These are phyloP conservation scores for Trinectes maculatus DNA, from an alignment of 2,113 vertebrate genomes.

Conservation along the genomic window DNA sequence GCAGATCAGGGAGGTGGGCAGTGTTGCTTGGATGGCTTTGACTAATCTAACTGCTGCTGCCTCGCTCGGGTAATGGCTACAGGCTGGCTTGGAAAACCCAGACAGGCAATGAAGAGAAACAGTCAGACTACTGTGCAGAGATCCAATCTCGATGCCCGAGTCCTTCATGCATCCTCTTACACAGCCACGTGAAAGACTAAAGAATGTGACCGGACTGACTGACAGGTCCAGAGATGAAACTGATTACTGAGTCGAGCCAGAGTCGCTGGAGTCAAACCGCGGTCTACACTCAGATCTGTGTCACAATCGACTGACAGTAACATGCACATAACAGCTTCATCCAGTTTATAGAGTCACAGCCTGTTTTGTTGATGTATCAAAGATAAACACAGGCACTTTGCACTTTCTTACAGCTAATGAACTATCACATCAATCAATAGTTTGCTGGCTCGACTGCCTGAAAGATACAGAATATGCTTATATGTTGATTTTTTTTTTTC, in stretches of 20 bases:
- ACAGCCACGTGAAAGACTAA: slow-evolving; percentile 29
- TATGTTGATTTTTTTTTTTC: too few species aligned
- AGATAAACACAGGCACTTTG: slow-evolving; percentile 1
- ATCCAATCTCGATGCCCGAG: slow-evolving; percentile 20
- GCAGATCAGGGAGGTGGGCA: slow-evolving; percentile 62
- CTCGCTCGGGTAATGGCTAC: slow-evolving; percentile 48
- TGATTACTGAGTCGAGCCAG: slow-evolving; percentile 53
- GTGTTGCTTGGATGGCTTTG: slow-evolving; percentile 60
- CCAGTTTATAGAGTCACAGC: slow-evolving; percentile 5
- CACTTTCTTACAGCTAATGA: background rate
- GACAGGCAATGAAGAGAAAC: slow-evolving; percentile 41
- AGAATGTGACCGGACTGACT: slow-evolving; percentile 39
- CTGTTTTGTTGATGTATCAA: background rate
- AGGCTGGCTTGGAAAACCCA: slow-evolving; percentile 44
- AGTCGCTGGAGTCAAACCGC: slow-evolving; percentile 32
- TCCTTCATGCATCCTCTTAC: slow-evolving; percentile 30
- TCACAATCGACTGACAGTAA: slow-evolving; percentile 1
- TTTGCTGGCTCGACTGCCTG: too few species aligned
- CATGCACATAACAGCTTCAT: slow-evolving; percentile 42
- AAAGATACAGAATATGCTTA: too few species aligned
- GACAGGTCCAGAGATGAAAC: slow-evolving; percentile 58
- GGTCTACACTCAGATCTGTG: slow-evolving; percentile 19
- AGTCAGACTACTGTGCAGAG: slow-evolving; percentile 32
- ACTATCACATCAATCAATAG: too few species aligned
- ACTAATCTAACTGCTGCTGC: slow-evolving; percentile 62